Evolutionary conservation across 2,888 invertebrate species (phyloP).

Genomic region (Drosophila buzzatii): DNA sequence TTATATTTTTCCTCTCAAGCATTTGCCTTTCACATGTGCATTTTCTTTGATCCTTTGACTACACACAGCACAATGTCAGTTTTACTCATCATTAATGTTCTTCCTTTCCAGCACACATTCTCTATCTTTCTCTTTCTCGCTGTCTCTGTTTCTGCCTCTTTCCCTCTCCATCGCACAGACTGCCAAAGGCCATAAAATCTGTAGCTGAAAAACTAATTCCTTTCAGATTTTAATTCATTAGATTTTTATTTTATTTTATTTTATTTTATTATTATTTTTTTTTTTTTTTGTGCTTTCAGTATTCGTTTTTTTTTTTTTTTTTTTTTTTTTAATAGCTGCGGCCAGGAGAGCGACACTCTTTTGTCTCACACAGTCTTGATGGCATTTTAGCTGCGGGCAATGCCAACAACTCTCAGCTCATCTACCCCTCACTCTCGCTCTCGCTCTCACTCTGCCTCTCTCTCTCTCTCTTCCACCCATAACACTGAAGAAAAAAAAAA

Average conservation of each 20-base stretch:
- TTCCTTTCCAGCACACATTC: neutral
- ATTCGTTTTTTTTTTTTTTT: neutral
- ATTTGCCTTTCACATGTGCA: constrained; percentile 17
- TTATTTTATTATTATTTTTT: neutral
- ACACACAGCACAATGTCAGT: constrained; percentile 9
- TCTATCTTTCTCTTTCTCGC: too few relatives aligned
- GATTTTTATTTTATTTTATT: constrained; percentile 12
- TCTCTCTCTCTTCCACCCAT: constrained; percentile 7
- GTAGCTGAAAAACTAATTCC: constrained; percentile 56
- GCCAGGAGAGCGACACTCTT: constrained; percentile 32
- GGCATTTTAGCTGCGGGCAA: constrained; percentile 47
- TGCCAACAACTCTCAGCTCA: constrained; percentile 6
- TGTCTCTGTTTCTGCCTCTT: neutral
- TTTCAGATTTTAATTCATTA: constrained; percentile 65
- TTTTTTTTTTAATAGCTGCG: constrained; percentile 8
- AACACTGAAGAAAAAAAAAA: constrained; percentile 5
- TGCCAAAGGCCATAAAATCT: constrained; percentile 52
- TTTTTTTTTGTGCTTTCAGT: neutral
- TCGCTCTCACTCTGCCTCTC: neutral
- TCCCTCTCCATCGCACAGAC: neutral
- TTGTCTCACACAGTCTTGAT: constrained; percentile 45
- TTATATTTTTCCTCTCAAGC: neutral
- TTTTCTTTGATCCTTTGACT: constrained; percentile 32
- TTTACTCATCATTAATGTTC: neutral
- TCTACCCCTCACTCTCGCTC: neutral